Evolutionary conservation across 2,797 vertebrate genomes (phyloP).

Genomic region (Xenops minutus): DNA sequence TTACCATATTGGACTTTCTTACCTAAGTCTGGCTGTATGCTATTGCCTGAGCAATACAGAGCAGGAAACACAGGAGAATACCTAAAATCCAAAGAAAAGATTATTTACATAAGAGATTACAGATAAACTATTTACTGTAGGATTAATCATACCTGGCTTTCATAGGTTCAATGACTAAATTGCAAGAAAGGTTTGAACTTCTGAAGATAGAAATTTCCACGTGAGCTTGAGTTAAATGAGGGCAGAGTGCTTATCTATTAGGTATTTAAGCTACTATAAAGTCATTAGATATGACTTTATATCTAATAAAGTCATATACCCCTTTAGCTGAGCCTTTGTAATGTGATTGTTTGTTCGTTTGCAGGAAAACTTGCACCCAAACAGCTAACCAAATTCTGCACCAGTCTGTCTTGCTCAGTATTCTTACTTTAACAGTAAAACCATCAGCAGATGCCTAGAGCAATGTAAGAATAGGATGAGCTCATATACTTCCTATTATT

Average conservation of each 20-base stretch:
- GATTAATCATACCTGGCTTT: not conserved
- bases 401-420: not conserved
- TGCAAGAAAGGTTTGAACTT: not conserved
- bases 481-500: not conserved
- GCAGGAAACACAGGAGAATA: not conserved
- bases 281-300: not conserved
- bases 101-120: not conserved
- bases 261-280: not conserved
- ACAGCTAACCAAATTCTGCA: not conserved
- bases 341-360: not conserved
- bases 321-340: not conserved
- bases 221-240: not conserved
- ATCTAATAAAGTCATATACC: too few species aligned
- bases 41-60: not conserved
- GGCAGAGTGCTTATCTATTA: not conserved
- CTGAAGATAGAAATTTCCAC: rapidly evolving
- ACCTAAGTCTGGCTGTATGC: not conserved
- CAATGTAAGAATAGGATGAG: not conserved
- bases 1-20: not conserved
- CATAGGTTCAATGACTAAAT: not conserved
- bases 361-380: not conserved
- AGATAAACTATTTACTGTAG: not conserved
- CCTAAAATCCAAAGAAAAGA: not conserved
- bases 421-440: not conserved
- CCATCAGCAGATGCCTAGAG: not conserved